Evolutionary conservation across 30 jellyfish, hydroid and myxozoan species (phyloP), one percentile per base, ranked within the genome.

Genomic region (Chironex yamaguchii): DNA sequence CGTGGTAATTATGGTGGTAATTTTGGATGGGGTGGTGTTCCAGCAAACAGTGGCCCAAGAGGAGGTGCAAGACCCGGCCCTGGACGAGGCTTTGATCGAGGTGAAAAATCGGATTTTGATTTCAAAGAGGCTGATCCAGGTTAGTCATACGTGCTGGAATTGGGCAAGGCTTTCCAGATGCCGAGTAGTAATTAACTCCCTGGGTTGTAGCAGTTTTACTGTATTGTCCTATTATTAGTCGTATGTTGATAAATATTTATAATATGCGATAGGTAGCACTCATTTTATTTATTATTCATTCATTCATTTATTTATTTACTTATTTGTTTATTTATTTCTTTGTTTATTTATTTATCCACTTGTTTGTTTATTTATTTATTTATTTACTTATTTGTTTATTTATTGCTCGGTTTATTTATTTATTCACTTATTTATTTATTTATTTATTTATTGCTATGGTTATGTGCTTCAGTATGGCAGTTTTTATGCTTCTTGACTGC

Each of bases 61-160:
- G 67, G 62, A 1, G 91, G 87, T 28, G 87, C 88, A 1, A 67
- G 91, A 23, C 36, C 24, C 13, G 90, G 71, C 31, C 29, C 58
- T 42, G 86, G 79, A 29, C 90, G 98, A 34, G 96, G 71, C 27
- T 23, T 17, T 24, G 95, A 94, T 32, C 68, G 97, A 23, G 71
- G 96, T 35, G 96, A 71, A 49, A 75, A 79, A 29, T 75, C 80
- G 24, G 58, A 11, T 0, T 97, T 88, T 66, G 99, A 95, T 34
- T 95, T 95, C 97, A 95, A 69, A 54, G 93, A 71, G 63, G 88
- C 97, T 24, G 95, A 85, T 12, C 93, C 97, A 4, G 98, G 99
- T 95, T 49, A 29, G 65, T 14, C 1, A n/a, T 23, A 20, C 49
- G 1, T 1, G 17, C 22, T 71, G 32, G 12, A 58, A 13, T 9